Evolutionary conservation across 2,888 invertebrate species (phyloP), one percentile per base, ranked within the genome.

Genomic region (Perdita meconis): DNA sequence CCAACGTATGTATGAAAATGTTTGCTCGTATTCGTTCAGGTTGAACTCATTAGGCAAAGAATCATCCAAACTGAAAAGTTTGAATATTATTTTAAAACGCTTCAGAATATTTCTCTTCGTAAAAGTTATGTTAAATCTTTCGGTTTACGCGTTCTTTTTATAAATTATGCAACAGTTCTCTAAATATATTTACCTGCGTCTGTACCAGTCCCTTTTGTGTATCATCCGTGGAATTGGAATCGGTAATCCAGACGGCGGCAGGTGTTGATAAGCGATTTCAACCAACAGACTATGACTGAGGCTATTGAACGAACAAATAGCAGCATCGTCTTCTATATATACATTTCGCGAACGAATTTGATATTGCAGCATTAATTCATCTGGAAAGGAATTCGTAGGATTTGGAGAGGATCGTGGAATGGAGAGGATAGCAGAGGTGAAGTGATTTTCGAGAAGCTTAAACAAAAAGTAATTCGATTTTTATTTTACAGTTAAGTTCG

Each of bases 161-260:
- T 59, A 22, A 30, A 2, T 61, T 10, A 36, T 36, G n/a, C 47
- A 36, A 47, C 12, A 55, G n/a, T 26, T 47, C 12, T 60, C 44
- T 57, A 24, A 26, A 53, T 61, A 47, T 16, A 19, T 40, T 76
- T 83, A 82, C 73, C 78, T 77, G 80, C 71, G 79, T 26, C 4
- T 77, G 34, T 84, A 59, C 87, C 84, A 88, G 77, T 80, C 44
- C 30, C 78, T 67, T 74, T 78, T 87, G 8, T 82, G 78, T 68
- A 88, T 82, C 51, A 86, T 71, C 50, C 64, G 82, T 26, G 87
- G 87, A 66, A 90, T 80, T 44, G 82, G 83, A 53, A 89, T 47
- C 4, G 88, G 72, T 22, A 90, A 84, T 2, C 91, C 91, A 4
- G 91, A 91, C 1, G 91, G 91, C 19, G 91, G 91, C 64, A 90